phyloP scores from a whole-genome alignment of 1,140 invertebrate genomes.

The Luehdorfia chinensis region DNA sequence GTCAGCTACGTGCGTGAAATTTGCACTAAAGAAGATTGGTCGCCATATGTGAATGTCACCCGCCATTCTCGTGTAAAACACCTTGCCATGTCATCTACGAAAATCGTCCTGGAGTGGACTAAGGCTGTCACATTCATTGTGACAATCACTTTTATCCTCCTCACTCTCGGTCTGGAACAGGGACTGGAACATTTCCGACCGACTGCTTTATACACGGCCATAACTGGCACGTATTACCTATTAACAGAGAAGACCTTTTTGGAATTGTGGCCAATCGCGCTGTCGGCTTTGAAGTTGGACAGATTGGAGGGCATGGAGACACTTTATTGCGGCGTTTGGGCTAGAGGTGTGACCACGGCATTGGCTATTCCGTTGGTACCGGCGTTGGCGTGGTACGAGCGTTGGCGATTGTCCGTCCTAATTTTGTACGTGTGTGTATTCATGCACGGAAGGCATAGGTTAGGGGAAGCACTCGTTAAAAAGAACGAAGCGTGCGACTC shows the following conservation, averaged over 20 bases:
- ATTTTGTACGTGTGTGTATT: slow-evolving; percentile 83
- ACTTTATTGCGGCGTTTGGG: slow-evolving; percentile 81
- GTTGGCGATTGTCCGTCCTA: slow-evolving; percentile 78
- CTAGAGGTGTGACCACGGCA: slow-evolving; percentile 77
- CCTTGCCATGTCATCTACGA: slow-evolving; percentile 88
- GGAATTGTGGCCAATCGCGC: slow-evolving; percentile 78
- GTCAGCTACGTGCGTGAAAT: slow-evolving; percentile 85
- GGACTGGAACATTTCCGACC: slow-evolving; percentile 86
- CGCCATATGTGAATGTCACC: slow-evolving; percentile 84
- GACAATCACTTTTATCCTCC: slow-evolving; percentile 86
- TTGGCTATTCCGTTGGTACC: slow-evolving; percentile 78
- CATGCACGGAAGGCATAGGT: slow-evolving; percentile 80
- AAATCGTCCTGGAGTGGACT: slow-evolving; percentile 89
- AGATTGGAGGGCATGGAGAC: slow-evolving; percentile 82
- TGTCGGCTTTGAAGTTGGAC: slow-evolving; percentile 79
- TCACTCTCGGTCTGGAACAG: slow-evolving; percentile 86
- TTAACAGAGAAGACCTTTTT: slow-evolving; percentile 85
- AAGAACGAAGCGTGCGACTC: slow-evolving; percentile 79
- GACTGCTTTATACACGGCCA: slow-evolving; percentile 79
- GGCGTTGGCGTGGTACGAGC: slow-evolving; percentile 75
- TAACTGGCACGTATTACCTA: slow-evolving; percentile 84
- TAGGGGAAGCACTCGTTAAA: slow-evolving; percentile 74
- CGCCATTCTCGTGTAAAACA: slow-evolving; percentile 85
- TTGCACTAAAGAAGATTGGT: slow-evolving; percentile 86
- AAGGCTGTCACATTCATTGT: slow-evolving; percentile 89